Base-by-base conservation (phyloP, 1,140 invertebrate genomes). In the Drosophila sturtevanti region DNA sequence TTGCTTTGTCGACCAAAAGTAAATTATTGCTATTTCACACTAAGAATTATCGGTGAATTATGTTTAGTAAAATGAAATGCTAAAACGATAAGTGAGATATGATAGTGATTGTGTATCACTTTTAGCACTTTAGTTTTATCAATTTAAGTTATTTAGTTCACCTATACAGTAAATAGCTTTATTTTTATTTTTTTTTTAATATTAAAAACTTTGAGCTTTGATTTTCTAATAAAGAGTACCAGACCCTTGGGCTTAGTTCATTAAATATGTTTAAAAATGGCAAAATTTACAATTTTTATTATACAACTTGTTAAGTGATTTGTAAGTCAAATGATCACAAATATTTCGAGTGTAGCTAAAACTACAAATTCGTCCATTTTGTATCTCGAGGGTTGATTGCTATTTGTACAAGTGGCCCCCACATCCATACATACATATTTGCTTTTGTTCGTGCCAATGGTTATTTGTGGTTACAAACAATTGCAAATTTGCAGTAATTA, bases 401-500 rank as follows among this genome's bases (percentile, higher is more conserved):
- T 48, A 48, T 48, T 48, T 48, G 16, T 48, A 21, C 41, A 48
- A 48, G 41, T 48, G 41, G 41, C 9, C 16, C 41, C 41, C n/a
- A n/a, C n/a, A n/a, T n/a, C n/a, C n/a, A 70, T 34, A 38, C 27
- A 12, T 52, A 37, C 37, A 74, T 67, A 67, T 74, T 61, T 48
- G 27, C 16, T 35, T 24, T 18, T 12, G 44, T 12, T 48, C 10
- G 27, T 44, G 68, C 63, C 71, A 44, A 14, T 37, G 51, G 18
- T 37, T 61, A 22, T 44, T n/a, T 61, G 59, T 27, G 24, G 11
- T 56, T 18, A 18, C 58, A 34, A 34, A 24, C 74, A 67, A 63
- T 61, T 64, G 44, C 56, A 74, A 62, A 75, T 68, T 48, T 68
- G 71, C 63, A 75, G 52, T 75, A 75, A 75, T 68, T 75, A 58